A percentile compares a stretch with the other conserved stretches of the same genome.
Conservation (phyloP, 2,888 invertebrate species). For the Orthosia cruda region DNA sequence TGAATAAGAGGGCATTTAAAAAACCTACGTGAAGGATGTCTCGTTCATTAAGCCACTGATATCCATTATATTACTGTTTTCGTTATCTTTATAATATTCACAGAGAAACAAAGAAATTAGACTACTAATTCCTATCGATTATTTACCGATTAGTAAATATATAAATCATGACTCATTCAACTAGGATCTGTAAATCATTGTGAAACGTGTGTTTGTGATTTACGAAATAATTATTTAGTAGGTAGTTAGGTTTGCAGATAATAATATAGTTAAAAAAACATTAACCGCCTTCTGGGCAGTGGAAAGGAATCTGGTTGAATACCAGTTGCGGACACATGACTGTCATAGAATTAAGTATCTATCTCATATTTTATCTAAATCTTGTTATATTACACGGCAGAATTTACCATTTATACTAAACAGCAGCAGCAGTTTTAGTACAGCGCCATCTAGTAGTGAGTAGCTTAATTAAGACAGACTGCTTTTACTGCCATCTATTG, state of each 20-base stretch:
- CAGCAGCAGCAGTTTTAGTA: too few relatives aligned
- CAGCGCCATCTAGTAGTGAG: conserved; percentile 24
- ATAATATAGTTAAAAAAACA: too few relatives aligned
- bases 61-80: background rate
- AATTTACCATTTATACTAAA: too few relatives aligned
- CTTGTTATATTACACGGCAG: too few relatives aligned
- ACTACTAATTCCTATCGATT: background rate
- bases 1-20: background rate
- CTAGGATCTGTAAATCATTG: background rate
- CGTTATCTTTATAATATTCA: background rate
- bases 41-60: background rate
- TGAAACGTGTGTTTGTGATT: too few relatives aligned
- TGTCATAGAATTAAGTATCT: too few relatives aligned
- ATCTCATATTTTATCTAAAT: too few relatives aligned
- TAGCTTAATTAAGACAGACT: background rate
- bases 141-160: background rate
- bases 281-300: too few relatives aligned
- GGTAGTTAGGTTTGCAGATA: too few relatives aligned
- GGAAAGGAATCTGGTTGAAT: too few relatives aligned
- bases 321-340: too few relatives aligned
- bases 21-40: background rate
- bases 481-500: conserved; percentile 10
- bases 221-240: background rate
- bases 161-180: background rate
- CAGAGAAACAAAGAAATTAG: conserved; percentile 9